phyloP scores from a whole-genome alignment of 1,140 invertebrate species.

The Cherax destructor region DNA sequence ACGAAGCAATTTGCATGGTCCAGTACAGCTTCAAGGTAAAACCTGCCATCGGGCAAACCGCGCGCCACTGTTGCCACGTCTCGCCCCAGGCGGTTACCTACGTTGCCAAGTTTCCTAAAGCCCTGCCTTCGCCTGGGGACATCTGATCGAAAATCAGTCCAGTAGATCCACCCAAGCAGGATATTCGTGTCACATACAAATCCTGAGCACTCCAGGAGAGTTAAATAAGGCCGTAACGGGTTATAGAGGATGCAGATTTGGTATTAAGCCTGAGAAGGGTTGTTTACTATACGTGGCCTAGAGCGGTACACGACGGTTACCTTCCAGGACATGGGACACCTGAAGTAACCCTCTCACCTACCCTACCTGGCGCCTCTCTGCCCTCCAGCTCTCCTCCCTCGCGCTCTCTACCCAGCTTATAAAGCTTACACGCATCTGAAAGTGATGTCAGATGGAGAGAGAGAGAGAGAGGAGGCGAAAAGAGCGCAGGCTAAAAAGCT shows the following conservation, averaged over 20 bases:
- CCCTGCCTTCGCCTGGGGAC: constrained; percentile 67
- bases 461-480: constrained; percentile 48
- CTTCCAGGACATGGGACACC: constrained; percentile 45
- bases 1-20: constrained; percentile 39
- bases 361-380: background rate
- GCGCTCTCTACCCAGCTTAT: background rate
- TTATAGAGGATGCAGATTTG: background rate
- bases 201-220: background rate
- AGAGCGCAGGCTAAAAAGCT: constrained; percentile 67
- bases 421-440: constrained; percentile 24
- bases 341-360: background rate
- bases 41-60: constrained; percentile 70
- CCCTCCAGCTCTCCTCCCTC: background rate
- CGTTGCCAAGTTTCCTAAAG: constrained; percentile 62
- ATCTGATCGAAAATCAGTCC: constrained; percentile 53
- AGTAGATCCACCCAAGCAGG: background rate
- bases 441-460: background rate
- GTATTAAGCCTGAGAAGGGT: constrained; percentile 38
- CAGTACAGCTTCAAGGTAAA: constrained; percentile 71
- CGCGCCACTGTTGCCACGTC: constrained; percentile 71
- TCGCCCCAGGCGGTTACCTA: constrained; percentile 58
- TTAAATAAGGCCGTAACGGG: background rate
- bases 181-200: background rate
- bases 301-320: constrained; percentile 48
- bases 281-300: constrained; percentile 63